These are phyloP conservation scores for Acanthosepion pharaonis DNA, from an alignment of 2,888 invertebrate species.

Conservation along the genomic window DNA sequence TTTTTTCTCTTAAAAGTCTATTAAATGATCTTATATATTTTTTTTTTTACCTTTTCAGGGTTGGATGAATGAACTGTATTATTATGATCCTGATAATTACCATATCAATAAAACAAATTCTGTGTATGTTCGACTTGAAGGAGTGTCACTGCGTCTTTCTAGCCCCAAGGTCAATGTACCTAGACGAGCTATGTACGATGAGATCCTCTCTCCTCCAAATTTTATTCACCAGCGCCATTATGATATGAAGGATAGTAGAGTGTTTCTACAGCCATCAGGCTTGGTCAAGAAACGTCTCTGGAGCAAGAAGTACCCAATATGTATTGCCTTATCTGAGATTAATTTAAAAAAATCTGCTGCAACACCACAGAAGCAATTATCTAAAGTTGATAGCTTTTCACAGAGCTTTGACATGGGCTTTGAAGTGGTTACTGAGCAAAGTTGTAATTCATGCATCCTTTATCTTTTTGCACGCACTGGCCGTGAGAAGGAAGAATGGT, in stretches of 20 bases:
- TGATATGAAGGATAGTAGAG: conserved; percentile 67
- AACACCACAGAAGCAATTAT: conserved; percentile 35
- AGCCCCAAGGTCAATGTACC: conserved; percentile 86
- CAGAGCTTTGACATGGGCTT: conserved; percentile 57
- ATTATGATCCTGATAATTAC: conserved; percentile 83
- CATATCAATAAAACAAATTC: conserved; percentile 84
- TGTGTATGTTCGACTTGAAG: conserved; percentile 82
- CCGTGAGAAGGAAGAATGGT: conserved; percentile 94
- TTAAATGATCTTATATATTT: conserved; percentile 35
- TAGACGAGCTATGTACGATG: conserved; percentile 90
- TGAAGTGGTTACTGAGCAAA: conserved; percentile 53
- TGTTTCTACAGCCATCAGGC: conserved; percentile 69
- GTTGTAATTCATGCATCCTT: conserved; percentile 71
- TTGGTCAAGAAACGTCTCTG: conserved; percentile 80
- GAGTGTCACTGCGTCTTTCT: conserved; percentile 81
- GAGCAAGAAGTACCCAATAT: conserved; percentile 95
- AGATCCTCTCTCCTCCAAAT: conserved; percentile 81
- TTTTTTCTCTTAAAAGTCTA: neutral
- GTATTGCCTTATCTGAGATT: conserved; percentile 77
- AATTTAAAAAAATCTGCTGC: conserved; percentile 58
- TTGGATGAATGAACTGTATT: conserved; percentile 77
- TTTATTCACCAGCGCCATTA: conserved; percentile 86
- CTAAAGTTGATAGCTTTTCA: conserved; percentile 42
- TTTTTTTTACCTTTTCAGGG: conserved; percentile 76
- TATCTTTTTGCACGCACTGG: conserved; percentile 86